Evolutionary conservation across 2,797 vertebrate species (phyloP), one percentile per base, ranked within the genome.

Genomic region (Spinibarbus caldwelli): DNA sequence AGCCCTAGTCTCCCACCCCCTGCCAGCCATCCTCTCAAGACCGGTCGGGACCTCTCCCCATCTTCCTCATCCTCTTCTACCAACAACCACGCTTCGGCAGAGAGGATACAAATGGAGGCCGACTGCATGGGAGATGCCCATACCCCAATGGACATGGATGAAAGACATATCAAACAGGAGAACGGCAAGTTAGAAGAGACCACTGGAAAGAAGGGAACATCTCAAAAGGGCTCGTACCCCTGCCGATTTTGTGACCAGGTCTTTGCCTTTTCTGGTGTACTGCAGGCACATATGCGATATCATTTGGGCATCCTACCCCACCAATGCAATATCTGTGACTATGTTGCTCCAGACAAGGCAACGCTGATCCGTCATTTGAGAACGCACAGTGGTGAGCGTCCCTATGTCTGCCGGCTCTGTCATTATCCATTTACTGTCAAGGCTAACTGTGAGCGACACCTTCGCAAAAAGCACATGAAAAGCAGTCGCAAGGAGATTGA

Each of bases 351-450:
- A 0, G 98, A 99, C 94, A 99, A 98, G 91, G 98, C 98, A 0
- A 98, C 98, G 0, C 94, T 99, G 62, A 99, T 99, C 92, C 96
- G 98, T 7, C 98, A 99, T 91, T 92, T 99, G 90, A 96, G 98
- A 73, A 99, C 98, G 0, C 98, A 99, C 94, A 99, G 98, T 0
- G 98, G 98, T 1, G 98, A 99, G 92, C 95, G 98, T 47, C 98
- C 98, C 0, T 99, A 98, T 72, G 95, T 99, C 81, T 99, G 98
- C 92, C 96, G 97, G 31, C 96, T 99, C 90, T 99, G 98, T 91
- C 97, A 97, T 90, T 99, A 99, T 85, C 98, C 98, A 0, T 99
- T 99, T 93, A 99, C 98, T 0, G 98, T 99, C 90, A 99, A 99
- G 91, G 98, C 98, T 90, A 99, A 99, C 91, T 99, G 98, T 0